These are phyloP conservation scores for Mnemiopsis leidyi DNA, from an alignment of 37 sponge, comb jelly and placozoan genomes.

Conservation along the genomic window DNA sequence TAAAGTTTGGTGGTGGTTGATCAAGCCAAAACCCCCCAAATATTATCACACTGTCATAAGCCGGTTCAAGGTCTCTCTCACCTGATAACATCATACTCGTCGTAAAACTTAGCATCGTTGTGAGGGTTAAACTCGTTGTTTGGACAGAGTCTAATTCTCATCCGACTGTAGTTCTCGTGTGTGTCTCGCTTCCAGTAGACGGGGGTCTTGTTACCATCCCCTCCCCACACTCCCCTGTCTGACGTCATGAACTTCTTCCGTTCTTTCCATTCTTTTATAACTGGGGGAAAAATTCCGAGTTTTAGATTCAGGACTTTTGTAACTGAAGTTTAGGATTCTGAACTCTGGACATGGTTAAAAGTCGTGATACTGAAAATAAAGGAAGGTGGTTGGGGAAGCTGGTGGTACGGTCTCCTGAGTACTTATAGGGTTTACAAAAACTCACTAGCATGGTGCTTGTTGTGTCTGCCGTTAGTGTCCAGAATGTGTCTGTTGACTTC, in stretches of 20 bases:
- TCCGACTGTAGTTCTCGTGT: slow-evolving; percentile 63
- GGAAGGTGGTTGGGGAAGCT: no score
- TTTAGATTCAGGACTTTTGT: no score
- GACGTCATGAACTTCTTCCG: slow-evolving; percentile 64
- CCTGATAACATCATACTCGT: slow-evolving; percentile 48
- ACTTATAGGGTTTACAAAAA: no score
- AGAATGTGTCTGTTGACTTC: slow-evolving; percentile 55
- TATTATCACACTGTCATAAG: no score
- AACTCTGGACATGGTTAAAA: no score
- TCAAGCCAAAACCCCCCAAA: no score
- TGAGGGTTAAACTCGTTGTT: slow-evolving; percentile 69
- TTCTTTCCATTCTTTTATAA: slow-evolving; percentile 46
- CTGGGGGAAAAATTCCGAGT: slow-evolving; percentile 19
- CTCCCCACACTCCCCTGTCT: slow-evolving; percentile 64
- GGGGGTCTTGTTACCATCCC: not conserved
- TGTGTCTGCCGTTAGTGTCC: slow-evolving; percentile 51
- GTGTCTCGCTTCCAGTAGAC: slow-evolving; percentile 62
- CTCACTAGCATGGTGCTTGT: slow-evolving; percentile 65
- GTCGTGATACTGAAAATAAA: no score
- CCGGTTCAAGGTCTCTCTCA: no score
- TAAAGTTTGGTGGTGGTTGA: no score
- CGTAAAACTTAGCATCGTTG: slow-evolving; percentile 76
- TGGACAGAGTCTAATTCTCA: slow-evolving; percentile 20
- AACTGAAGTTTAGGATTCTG: no score
- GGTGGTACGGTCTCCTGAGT: not conserved